A percentile compares a stretch with the other conserved stretches of the same genome.
Evolutionary conservation across 1,140 invertebrate genomes (phyloP).

Genomic region (Gyrodactylus salaris): DNA sequence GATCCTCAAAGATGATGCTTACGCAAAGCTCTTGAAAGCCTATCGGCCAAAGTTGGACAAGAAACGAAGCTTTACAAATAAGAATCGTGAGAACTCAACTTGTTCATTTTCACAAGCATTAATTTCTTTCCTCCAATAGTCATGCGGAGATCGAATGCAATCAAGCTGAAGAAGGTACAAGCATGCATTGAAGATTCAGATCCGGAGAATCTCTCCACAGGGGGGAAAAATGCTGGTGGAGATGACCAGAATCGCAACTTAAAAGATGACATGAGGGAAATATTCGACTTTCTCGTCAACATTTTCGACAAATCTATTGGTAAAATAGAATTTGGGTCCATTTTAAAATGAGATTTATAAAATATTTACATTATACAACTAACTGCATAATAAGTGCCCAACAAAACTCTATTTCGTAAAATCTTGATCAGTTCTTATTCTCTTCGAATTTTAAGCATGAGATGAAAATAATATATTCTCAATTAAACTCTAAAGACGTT

Average conservation of each 20-base stretch:
- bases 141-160: not conserved
- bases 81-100: not conserved
- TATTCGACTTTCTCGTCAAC: not conserved
- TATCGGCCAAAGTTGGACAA: not conserved
- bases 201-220: no score
- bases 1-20: not conserved
- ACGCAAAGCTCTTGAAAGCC: not conserved
- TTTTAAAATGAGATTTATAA: no score
- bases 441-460: no score
- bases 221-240: no score
- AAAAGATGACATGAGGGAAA: not conserved
- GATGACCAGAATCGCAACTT: not conserved
- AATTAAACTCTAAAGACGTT: no score
- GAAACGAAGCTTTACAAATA: not conserved
- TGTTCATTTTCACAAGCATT: not conserved
- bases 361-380: no score
- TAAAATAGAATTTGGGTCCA: no score
- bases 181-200: not conserved
- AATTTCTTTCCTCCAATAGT: not conserved
- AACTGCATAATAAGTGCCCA: no score
- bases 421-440: no score
- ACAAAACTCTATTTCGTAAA: no score
- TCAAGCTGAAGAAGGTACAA: not conserved
- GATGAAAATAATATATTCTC: no score
- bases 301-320: no score